Base-by-base conservation (phyloP, 2,888 invertebrate genomes). In the Acrobasis suavella region DNA sequence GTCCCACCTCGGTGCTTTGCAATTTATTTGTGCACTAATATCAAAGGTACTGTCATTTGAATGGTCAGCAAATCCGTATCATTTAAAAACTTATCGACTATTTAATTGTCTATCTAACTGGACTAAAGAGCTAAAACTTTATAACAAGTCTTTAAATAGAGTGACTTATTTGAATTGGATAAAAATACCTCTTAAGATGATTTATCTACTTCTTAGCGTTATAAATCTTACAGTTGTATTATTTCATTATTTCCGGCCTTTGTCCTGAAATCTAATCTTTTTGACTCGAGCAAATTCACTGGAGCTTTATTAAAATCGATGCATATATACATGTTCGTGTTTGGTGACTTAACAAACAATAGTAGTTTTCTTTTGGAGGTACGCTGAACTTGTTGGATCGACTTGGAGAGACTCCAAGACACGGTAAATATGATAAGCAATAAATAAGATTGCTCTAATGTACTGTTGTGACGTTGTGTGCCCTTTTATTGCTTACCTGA, bases 1-100 rank as follows among this genome's bases (percentile, higher is more conserved):
- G 83, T 80, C 78, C 81, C 72, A 81, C 74, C 80, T 78, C 75
- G 70, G 64, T 64, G 66, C 63, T 66, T 69, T 64, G 64, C 67
- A 64, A 64, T 66, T 66, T 65, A 63, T 69, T 61, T 61, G 59
- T 62, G 65, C 65, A 65, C 16, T 14, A 55, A 60, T 63, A 60
- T 62, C 58, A 62, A 55, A 54, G n/a, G 22, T 39, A 32, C 52
- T 52, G 37, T 37, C 32, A 52, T 52, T 52, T 52, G 6, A 42
- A 12, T 14, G 46, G 10, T 46, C 7, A 12, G 46, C 32, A 32
- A 32, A 7, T 32, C 32, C 32, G 32, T 6, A 32, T 32, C 2
- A 32, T 32, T 32, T 32, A 32, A 32, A 32, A 2, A 2, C 22
- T 32, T 32, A 32, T 6, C 32, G 8, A 32, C 2, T 32, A 32